Percentiles rank a stretch among this genome's conserved stretches.
These are phyloP conservation scores for Ormyrus thymus DNA, from an alignment of 2,888 invertebrate species.

Conservation along the genomic window DNA sequence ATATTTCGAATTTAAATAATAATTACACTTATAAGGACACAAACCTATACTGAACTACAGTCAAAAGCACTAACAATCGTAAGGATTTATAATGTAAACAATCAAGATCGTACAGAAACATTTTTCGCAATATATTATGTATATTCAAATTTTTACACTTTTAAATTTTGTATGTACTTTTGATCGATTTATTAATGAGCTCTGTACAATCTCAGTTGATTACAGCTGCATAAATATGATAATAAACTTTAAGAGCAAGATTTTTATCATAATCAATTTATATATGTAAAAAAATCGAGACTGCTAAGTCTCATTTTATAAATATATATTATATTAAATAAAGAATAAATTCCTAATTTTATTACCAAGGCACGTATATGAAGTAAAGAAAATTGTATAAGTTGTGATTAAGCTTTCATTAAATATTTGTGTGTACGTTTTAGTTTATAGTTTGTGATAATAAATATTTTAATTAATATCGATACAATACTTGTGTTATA, in stretches of 20 bases:
- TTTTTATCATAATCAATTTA: slow-evolving; percentile 29
- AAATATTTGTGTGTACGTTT: slow-evolving; percentile 68
- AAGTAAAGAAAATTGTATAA: slow-evolving; percentile 51
- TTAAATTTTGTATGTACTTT: slow-evolving; percentile 30
- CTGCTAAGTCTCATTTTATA: slow-evolving; percentile 6
- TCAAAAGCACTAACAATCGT: slow-evolving; percentile 39
- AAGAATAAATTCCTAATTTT: slow-evolving; percentile 33
- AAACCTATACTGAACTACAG: slow-evolving; percentile 33
- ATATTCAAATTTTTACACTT: slow-evolving; percentile 21
- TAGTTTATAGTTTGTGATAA: slow-evolving; percentile 74
- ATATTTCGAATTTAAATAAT: slow-evolving; percentile 51
- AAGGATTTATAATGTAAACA: slow-evolving; percentile 27
- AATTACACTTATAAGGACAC: slow-evolving; percentile 25
- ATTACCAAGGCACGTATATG: slow-evolving; percentile 46
- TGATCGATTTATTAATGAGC: slow-evolving; percentile 12
- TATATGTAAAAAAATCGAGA: slow-evolving; percentile 31
- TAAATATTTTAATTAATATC: slow-evolving; percentile 68
- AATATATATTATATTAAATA: slow-evolving; percentile 32
- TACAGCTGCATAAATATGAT: slow-evolving; percentile 26
- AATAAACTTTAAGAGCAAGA: slow-evolving; percentile 33
- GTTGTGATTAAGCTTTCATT: slow-evolving; percentile 65
- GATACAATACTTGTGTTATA: slow-evolving; percentile 7
- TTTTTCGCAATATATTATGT: slow-evolving; percentile 12
- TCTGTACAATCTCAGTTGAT: slow-evolving; percentile 36
- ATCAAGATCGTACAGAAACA: slow-evolving; percentile 40